Percentiles rank a stretch among this genome's conserved stretches.
Evolutionary conservation across 2,888 invertebrate genomes (phyloP).

Genomic region (Tinea trinotella): DNA sequence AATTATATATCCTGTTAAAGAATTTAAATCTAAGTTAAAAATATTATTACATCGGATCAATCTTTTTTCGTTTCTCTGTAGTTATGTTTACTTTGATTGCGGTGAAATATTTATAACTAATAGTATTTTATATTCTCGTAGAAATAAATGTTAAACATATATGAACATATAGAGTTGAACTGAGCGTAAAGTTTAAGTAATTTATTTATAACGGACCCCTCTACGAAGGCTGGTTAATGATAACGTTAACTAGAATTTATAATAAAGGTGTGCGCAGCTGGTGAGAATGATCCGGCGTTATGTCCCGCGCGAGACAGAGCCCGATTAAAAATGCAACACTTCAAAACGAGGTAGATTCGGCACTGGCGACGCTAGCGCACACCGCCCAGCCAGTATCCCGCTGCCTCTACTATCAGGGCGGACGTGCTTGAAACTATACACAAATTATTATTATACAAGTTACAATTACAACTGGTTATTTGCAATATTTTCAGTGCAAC

Average conservation of each 20-base stretch:
- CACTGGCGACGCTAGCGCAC: conserved; percentile 63
- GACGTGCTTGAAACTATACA: conserved; percentile 1
- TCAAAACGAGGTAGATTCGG: conserved; percentile 61
- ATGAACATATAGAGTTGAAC: neutral
- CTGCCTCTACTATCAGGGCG: neutral
- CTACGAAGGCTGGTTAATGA: conserved; percentile 63
- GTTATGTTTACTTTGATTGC: too few species aligned
- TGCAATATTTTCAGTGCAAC: neutral
- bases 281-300: conserved; percentile 62
- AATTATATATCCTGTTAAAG: too few species aligned
- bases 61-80: too few species aligned
- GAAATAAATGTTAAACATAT: too few species aligned
- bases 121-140: too few species aligned
- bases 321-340: conserved; percentile 67
- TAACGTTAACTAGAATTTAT: conserved; percentile 68
- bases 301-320: conserved; percentile 67
- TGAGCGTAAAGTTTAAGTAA: neutral
- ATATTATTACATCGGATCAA: too few species aligned
- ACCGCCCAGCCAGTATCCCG: conserved; percentile 23
- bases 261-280: conserved; percentile 64
- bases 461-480: neutral
- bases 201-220: conserved; percentile 4
- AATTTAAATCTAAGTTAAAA: too few species aligned
- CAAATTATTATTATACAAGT: neutral
- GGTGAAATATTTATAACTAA: too few species aligned